phyloP scores from a whole-genome alignment of 2,113 vertebrate genomes.

The Marcusenius ussheri region DNA sequence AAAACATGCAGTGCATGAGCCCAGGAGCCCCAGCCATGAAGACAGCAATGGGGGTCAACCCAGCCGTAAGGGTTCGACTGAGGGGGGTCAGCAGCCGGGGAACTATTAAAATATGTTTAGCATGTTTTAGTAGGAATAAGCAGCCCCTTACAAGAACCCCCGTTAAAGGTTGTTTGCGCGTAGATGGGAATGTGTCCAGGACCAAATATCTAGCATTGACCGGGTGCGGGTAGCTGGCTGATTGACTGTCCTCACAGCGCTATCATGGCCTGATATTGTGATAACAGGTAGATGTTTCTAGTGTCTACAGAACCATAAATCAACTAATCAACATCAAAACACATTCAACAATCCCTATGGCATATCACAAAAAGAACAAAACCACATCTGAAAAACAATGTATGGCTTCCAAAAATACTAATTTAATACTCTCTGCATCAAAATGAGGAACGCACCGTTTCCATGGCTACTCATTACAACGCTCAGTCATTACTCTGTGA shows the following conservation, averaged over 20 bases:
- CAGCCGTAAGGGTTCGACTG: conserved; percentile 31
- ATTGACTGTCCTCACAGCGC: conserved; percentile 57
- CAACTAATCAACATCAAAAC: not conserved
- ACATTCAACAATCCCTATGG: not conserved
- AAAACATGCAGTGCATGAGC: conserved; percentile 36
- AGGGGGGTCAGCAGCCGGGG: not conserved
- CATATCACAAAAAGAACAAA: not conserved
- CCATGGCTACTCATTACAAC: conserved; percentile 27
- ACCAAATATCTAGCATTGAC: conserved; percentile 62
- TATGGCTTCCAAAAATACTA: not conserved
- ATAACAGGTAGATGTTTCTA: not conserved
- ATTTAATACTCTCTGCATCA: not conserved
- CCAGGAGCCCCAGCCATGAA: conserved; percentile 19
- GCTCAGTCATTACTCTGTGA: conserved; percentile 25
- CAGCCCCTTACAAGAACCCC: conserved; percentile 50
- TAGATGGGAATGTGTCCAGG: conserved; percentile 52
- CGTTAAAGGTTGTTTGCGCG: conserved; percentile 49
- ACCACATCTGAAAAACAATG: not conserved
- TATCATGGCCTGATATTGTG: conserved; percentile 45
- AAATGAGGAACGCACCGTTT: conserved; percentile 20
- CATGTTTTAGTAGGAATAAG: conserved; percentile 12
- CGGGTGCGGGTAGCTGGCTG: conserved; percentile 53
- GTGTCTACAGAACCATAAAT: not conserved
- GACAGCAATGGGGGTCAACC: conserved; percentile 38
- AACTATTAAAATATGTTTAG: conserved; percentile 10